Evolutionary conservation across 2,113 vertebrate genomes (phyloP).

Genomic region (Amphiprion percula): DNA sequence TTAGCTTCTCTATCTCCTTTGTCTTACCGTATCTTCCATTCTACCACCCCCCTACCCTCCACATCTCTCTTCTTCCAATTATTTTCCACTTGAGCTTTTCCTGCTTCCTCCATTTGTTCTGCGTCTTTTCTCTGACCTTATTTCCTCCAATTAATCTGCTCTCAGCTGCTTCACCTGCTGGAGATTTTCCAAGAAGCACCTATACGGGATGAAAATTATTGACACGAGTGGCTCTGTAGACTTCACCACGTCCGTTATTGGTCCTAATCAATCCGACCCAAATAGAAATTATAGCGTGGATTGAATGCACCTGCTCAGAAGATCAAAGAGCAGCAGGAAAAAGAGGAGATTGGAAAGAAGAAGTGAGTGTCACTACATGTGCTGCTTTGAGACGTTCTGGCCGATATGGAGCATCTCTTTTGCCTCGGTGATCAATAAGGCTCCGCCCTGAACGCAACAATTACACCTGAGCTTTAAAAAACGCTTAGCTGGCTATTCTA

Average conservation of each 20-base stretch:
- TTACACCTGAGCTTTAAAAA: constrained; percentile 68
- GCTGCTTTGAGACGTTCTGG: constrained; percentile 36
- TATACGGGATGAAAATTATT: neutral
- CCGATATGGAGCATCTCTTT: constrained; percentile 37
- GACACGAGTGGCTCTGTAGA: neutral
- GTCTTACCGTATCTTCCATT: neutral
- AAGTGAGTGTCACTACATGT: constrained; percentile 18
- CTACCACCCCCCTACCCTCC: neutral
- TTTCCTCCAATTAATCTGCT: constrained; percentile 47
- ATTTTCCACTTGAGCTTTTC: constrained; percentile 10
- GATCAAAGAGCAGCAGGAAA: constrained; percentile 49
- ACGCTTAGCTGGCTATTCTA: constrained; percentile 54
- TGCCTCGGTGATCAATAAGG: constrained; percentile 50
- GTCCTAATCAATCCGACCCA: constrained; percentile 39
- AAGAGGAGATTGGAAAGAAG: constrained; percentile 15
- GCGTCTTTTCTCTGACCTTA: neutral
- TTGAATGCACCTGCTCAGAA: constrained; percentile 39
- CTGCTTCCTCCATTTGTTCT: constrained; percentile 24
- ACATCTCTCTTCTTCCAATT: constrained; percentile 32
- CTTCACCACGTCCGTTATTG: neutral
- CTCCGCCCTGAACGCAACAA: constrained; percentile 67
- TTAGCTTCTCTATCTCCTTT: no score
- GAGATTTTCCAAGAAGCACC: constrained; percentile 7
- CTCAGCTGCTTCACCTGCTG: constrained; percentile 23
- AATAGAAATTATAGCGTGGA: constrained; percentile 43